These are phyloP conservation scores for Ceratitis capitata DNA, from an alignment of 1,140 invertebrate genomes.

Conservation along the genomic window DNA sequence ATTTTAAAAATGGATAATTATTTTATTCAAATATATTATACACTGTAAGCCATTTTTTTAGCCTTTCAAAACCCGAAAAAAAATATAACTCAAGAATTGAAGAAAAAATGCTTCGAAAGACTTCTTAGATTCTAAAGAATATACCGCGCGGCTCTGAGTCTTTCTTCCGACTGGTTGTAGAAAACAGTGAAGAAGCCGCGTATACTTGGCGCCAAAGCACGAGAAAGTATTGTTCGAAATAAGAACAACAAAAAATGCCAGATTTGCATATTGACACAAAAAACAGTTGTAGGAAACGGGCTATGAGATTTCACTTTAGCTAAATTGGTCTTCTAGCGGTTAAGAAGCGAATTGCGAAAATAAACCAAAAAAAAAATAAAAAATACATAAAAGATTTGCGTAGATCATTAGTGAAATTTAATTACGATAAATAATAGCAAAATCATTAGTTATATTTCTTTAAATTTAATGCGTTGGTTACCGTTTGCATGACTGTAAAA, in stretches of 20 bases:
- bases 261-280: not conserved
- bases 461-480: too few species aligned
- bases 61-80: too few species aligned
- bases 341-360: not conserved
- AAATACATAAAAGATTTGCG: not conserved
- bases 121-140: not conserved
- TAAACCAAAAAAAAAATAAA: not conserved
- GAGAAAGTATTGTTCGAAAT: not conserved
- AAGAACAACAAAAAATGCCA: not conserved
- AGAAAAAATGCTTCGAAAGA: too few species aligned
- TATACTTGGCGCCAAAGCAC: not conserved
- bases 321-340: not conserved
- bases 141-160: not conserved
- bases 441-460: not conserved
- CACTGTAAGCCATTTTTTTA: too few species aligned
- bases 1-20: too few species aligned
- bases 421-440: not conserved
- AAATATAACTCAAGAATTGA: too few species aligned
- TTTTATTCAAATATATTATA: too few species aligned
- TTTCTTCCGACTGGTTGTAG: not conserved
- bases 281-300: not conserved
- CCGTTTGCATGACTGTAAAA: too few species aligned
- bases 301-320: not conserved
- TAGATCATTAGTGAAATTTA: not conserved
- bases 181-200: not conserved